Conservation (phyloP, 2,113 vertebrate species). For the Saccopteryx bilineata region DNA sequence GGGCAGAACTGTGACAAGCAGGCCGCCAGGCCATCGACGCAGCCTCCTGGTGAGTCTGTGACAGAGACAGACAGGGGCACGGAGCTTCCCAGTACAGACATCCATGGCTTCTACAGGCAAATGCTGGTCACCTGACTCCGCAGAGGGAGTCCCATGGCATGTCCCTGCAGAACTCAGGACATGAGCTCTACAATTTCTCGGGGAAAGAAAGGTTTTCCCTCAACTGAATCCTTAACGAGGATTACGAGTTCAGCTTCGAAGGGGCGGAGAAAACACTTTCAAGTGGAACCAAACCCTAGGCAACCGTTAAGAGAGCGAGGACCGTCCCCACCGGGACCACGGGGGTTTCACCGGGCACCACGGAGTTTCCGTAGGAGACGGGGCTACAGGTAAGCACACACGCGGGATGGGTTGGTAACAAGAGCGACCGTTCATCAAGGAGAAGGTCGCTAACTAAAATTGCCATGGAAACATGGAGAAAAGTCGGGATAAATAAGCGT, state of each 20-base stretch:
- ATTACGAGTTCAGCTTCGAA: rapidly evolving
- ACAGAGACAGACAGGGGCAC: rapidly evolving
- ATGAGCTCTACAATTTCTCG: background rate
- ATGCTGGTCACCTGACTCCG: rapidly evolving
- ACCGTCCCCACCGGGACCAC: rapidly evolving
- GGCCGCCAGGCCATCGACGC: rapidly evolving
- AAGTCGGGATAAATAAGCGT: background rate
- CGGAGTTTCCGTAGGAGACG: background rate
- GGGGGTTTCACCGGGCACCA: background rate
- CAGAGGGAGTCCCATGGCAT: no score
- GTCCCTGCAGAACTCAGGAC: background rate
- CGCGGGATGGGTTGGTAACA: rapidly evolving
- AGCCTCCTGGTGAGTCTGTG: rapidly evolving
- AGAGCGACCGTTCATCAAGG: background rate
- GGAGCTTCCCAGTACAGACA: background rate
- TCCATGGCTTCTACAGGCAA: background rate
- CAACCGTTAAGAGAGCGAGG: background rate
- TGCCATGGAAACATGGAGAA: background rate
- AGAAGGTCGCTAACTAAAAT: rapidly evolving
- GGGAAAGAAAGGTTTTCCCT: background rate
- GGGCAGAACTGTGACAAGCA: rapidly evolving
- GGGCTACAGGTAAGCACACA: rapidly evolving
- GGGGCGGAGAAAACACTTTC: background rate
- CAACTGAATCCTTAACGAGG: background rate
- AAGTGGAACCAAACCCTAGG: rapidly evolving